Evolutionary conservation across 2,888 invertebrate species (phyloP), one percentile per base, ranked within the genome.

Genomic region (Ariolimax columbianus): DNA sequence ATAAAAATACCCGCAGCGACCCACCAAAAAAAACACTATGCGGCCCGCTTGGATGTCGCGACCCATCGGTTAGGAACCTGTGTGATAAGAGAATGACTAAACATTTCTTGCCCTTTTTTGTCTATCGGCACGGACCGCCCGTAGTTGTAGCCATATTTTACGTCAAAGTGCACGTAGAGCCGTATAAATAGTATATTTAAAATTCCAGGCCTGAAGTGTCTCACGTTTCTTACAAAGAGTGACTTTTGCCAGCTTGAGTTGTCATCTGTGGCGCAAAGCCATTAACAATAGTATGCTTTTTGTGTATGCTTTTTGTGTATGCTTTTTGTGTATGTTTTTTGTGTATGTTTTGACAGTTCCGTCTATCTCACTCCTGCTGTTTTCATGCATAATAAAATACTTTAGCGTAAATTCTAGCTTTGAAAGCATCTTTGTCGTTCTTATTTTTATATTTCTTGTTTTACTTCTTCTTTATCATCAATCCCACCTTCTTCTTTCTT

Each of bases 211-310:
- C 30, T n/a, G 30, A 19, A 51, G 51, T 30, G 51, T 30, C 51
- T 75, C 51, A 9, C 23, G 47, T 75, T 75, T 75, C 75, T 30
- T 75, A 17, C 23, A 75, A 33, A 26, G 30, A 75, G 75, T 75
- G 75, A 75, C 75, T 75, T 73, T 75, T 75, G 51, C 19, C 75
- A 75, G 75, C 51, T 47, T 75, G 11, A 51, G 11, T 51, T 75
- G 17, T 23, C 17, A 23, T 51, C 30, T 17, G 51, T 75, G 7
- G 36, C 33, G 36, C 51, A 23, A 17, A 47, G 17, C 47, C 36
- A 51, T 33, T 33, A 51, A 75, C 51, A 47, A 33, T 26, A 43
- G 43, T 47, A 2, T 73, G 17, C 3, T 55, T 3, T 19, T 55
- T 2, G 17, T 11, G 55, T 2, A 55, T 23, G 17, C n/a, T 43